Evolutionary conservation across 2,113 vertebrate genomes (phyloP).

Genomic region (Pavo muticus): DNA sequence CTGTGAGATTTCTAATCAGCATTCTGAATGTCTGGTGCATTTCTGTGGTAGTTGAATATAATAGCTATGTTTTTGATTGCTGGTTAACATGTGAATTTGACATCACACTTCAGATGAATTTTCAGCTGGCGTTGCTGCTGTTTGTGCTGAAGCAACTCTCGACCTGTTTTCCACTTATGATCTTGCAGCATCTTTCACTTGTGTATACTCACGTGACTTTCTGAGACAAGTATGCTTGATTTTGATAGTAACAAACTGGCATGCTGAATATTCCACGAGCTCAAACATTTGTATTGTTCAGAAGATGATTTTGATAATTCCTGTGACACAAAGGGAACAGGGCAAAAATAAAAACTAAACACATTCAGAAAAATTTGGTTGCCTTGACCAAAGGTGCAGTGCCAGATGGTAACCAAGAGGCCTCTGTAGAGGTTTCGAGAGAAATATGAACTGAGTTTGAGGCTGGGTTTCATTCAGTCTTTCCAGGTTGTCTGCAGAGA

Average conservation of each 20-base stretch:
- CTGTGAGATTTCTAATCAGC: background rate
- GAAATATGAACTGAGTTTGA: background rate
- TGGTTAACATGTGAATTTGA: background rate
- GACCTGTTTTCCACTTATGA: background rate
- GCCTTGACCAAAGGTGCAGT: background rate
- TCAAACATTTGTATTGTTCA: background rate
- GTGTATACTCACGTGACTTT: background rate
- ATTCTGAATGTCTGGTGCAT: background rate
- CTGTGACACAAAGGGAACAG: background rate
- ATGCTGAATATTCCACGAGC: conserved; percentile 24
- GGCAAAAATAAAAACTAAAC: background rate
- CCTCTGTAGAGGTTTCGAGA: background rate
- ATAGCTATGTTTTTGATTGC: background rate
- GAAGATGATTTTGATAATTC: background rate
- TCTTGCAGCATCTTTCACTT: conserved; percentile 26
- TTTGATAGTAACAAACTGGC: conserved; percentile 46
- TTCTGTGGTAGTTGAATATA: background rate
- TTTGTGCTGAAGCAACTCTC: conserved; percentile 14
- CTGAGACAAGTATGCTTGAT: background rate
- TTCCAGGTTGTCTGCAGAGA: background rate
- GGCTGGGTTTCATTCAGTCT: background rate
- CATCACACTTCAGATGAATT: background rate
- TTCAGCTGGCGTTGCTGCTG: background rate
- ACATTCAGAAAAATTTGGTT: background rate
- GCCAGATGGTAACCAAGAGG: background rate